Conservation (phyloP, 2,888 invertebrate species). For the Zaprionus lineosus region DNA sequence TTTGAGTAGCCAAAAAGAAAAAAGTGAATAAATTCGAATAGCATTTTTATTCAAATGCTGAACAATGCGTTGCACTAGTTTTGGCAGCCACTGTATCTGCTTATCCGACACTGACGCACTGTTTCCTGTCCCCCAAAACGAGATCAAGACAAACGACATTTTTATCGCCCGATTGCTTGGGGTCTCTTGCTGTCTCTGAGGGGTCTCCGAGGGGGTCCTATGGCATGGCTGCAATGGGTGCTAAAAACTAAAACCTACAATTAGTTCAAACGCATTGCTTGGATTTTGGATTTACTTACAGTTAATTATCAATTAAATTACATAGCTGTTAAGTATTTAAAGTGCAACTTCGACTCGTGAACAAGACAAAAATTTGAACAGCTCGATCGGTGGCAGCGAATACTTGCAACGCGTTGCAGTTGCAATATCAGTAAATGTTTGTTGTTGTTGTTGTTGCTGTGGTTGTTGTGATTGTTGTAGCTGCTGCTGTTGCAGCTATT, state of each 20-base stretch:
- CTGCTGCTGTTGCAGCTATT: slow-evolving; percentile 6
- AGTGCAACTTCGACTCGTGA: slow-evolving; percentile 46
- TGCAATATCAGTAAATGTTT: too few species aligned
- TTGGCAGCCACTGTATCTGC: too few species aligned
- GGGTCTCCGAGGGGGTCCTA: too few species aligned
- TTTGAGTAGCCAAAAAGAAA: slow-evolving; percentile 36
- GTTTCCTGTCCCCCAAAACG: slow-evolving; percentile 55
- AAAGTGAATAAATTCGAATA: slow-evolving; percentile 58
- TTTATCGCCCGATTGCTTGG: slow-evolving; percentile 40
- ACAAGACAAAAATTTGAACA: slow-evolving; percentile 11
- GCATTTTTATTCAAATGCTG: slow-evolving; percentile 49
- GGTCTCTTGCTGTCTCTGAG: too few species aligned
- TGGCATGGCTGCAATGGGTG: slow-evolving; percentile 14
- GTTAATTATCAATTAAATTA: slow-evolving; percentile 42
- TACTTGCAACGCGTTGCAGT: slow-evolving; percentile 15
- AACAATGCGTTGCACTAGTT: too few species aligned
- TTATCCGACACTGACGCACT: slow-evolving; percentile 43
- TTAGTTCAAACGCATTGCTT: slow-evolving; percentile 41
- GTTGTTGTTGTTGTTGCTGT: slow-evolving; percentile 8
- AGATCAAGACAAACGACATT: slow-evolving; percentile 48
- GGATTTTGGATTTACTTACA: slow-evolving; percentile 8
- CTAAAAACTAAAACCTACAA: slow-evolving; percentile 43
- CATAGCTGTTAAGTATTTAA: slow-evolving; percentile 37
- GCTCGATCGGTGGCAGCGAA: slow-evolving; percentile 22
- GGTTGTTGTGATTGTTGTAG: neutral